Percentiles rank a stretch among this genome's conserved stretches.
phyloP scores from a whole-genome alignment of 1,140 invertebrate genomes.

The Drosophila athabasca region DNA sequence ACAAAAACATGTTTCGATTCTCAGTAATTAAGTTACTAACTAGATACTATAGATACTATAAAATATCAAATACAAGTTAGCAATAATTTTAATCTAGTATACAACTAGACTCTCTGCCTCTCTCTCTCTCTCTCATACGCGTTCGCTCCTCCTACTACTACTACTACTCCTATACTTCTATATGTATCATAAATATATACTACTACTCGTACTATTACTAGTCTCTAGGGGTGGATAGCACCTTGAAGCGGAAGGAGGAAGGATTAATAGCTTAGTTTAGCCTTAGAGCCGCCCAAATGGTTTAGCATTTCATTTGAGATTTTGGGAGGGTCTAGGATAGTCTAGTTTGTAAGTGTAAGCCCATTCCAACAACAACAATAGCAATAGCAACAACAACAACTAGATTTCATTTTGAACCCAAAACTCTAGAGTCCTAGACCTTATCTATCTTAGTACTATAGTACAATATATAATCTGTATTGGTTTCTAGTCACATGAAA shows the following conservation, averaged over 20 bases:
- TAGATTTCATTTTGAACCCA: neutral
- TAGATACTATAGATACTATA: constrained; percentile 27
- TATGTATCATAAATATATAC: no score
- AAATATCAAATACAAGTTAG: constrained; percentile 38
- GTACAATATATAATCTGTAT: constrained; percentile 4
- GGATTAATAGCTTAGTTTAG: neutral
- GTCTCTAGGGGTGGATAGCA: constrained; percentile 9
- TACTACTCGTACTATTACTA: no score
- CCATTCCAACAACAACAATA: neutral
- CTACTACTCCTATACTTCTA: no score
- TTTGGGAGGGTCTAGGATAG: neutral
- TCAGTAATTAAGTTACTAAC: constrained; percentile 60
- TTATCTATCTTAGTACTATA: neutral
- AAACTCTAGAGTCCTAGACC: neutral
- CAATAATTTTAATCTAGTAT: constrained; percentile 35
- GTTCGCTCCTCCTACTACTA: no score
- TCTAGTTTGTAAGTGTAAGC: neutral
- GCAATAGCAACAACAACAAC: neutral
- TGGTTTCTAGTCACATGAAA: constrained; percentile 30
- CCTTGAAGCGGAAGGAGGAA: neutral
- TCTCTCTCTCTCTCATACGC: neutral
- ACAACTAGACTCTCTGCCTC: constrained; percentile 5
- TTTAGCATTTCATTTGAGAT: neutral
- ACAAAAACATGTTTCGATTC: constrained; percentile 27
- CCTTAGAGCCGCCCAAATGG: no score